Evolutionary conservation across 2,888 invertebrate species (phyloP), one percentile per base, ranked within the genome.

Genomic region (Calephelis perditalis): DNA sequence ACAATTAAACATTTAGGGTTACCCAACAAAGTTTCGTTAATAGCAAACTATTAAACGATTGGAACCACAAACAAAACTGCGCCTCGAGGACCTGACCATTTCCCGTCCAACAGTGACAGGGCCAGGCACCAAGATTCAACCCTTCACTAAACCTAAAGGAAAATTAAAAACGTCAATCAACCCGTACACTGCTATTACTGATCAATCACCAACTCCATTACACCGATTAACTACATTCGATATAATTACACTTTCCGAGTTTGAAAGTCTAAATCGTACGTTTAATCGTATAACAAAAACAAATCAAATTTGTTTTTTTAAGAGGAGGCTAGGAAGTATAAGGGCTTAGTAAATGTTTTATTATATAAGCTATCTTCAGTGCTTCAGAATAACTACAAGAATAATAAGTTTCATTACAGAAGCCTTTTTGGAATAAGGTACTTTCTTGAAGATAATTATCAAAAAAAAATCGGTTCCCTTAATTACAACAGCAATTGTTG

Each of bases 91-190:
- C 56, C 68, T 72, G 71, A 69, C 73, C 72, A 66, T 71, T 69
- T 65, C 62, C 73, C 74, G 74, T 75, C 76, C 70, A 65, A 59
- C 64, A 60, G 63, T 71, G 76, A 73, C 77, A 71, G 68, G 67
- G 65, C 54, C 65, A 71, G 74, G 73, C 75, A 73, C 74, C 75
- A 73, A 70, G 65, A 67, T 65, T 68, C 63, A 66, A 66, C 67
- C 70, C 67, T 67, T 55, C 55, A 44, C 59, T 62, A 64, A 68
- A 65, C 67, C 64, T 68, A 65, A 70, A 65, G 67, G 73, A 68
- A 73, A 75, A 73, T 86, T 84, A 86, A 87, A 88, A 86, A 82
- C 82, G 87, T 86, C 86, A 86, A 86, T 88, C 88, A 87, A 70
- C 69, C 74, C 59, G 56, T 49, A 56, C 58, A 60, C 62, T 72